Evolutionary conservation across 2,888 invertebrate genomes (phyloP).

Genomic region (Cantharis lateralis): DNA sequence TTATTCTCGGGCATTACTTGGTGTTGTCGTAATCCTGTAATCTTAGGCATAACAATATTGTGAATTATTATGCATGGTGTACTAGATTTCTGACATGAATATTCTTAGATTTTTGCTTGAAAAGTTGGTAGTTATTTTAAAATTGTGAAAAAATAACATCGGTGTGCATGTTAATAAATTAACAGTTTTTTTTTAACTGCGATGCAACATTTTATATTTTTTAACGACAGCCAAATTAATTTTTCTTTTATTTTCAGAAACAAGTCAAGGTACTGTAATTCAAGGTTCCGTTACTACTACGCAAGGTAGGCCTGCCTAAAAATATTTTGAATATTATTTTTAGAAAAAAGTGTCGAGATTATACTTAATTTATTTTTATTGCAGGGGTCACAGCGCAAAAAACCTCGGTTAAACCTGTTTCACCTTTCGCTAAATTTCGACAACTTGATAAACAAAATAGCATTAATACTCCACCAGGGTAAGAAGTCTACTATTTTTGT

Average conservation of each 20-base stretch:
- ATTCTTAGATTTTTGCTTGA: background rate
- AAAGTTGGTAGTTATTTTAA: background rate
- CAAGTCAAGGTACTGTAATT: slow-evolving; percentile 43
- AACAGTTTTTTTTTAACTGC: background rate
- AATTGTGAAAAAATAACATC: background rate
- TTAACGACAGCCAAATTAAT: background rate
- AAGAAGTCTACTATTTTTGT: slow-evolving; percentile 52
- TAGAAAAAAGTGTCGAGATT: background rate
- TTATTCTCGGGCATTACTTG: background rate
- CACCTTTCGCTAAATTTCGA: slow-evolving; percentile 90
- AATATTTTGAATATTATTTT: background rate
- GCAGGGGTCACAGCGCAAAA: slow-evolving; percentile 47
- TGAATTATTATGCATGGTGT: background rate
- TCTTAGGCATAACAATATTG: background rate
- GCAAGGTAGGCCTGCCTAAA: slow-evolving; percentile 34
- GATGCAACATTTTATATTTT: background rate
- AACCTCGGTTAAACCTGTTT: slow-evolving; percentile 69
- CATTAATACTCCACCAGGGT: slow-evolving; percentile 75
- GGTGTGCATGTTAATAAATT: background rate
- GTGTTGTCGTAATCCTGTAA: background rate
- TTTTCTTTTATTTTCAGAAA: slow-evolving; percentile 44
- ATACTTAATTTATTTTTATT: background rate
- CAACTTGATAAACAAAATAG: slow-evolving; percentile 89
- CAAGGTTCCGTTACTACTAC: slow-evolving; percentile 48
- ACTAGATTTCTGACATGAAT: background rate